Conservation (phyloP, 2,113 vertebrate species). For the Gasterosteus aculeatus region DNA sequence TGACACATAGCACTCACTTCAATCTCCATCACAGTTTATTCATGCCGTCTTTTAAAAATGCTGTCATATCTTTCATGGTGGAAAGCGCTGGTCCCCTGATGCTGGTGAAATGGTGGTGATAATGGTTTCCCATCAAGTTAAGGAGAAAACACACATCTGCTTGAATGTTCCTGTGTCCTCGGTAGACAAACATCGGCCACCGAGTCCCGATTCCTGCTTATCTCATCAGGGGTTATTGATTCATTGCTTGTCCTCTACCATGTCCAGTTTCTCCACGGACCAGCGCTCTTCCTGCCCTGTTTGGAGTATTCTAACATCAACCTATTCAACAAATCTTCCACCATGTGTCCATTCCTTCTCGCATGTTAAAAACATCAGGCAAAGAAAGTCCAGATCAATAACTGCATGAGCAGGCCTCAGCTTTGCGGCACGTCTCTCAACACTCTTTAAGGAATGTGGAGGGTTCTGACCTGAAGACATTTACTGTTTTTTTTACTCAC, state of each 20-base stretch:
- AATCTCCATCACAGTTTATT: not conserved
- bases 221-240: constrained; percentile 62
- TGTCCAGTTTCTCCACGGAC: constrained; percentile 53
- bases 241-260: constrained; percentile 42
- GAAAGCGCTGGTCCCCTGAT: constrained; percentile 32
- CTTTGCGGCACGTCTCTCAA: not conserved
- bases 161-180: constrained; percentile 51
- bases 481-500: constrained; percentile 34
- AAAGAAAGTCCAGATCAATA: constrained; percentile 44
- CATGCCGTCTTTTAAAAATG: not conserved
- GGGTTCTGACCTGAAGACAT: constrained; percentile 14
- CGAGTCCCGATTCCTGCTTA: constrained; percentile 47
- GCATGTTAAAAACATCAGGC: constrained; percentile 51
- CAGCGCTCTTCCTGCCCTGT: constrained; percentile 33
- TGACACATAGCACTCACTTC: constrained; percentile 36
- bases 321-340: constrained; percentile 48
- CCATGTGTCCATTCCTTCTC: constrained; percentile 16
- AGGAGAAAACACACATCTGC: constrained; percentile 39
- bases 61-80: not conserved
- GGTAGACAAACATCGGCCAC: constrained; percentile 33
- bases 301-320: constrained; percentile 26
- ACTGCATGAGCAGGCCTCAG: constrained; percentile 40
- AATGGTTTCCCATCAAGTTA: constrained; percentile 53
- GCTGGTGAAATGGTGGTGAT: constrained; percentile 33
- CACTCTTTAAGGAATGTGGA: constrained; percentile 15